Evolutionary conservation across 2,797 vertebrate genomes (phyloP).

Genomic region (Odontamblyopus lacepedii): DNA sequence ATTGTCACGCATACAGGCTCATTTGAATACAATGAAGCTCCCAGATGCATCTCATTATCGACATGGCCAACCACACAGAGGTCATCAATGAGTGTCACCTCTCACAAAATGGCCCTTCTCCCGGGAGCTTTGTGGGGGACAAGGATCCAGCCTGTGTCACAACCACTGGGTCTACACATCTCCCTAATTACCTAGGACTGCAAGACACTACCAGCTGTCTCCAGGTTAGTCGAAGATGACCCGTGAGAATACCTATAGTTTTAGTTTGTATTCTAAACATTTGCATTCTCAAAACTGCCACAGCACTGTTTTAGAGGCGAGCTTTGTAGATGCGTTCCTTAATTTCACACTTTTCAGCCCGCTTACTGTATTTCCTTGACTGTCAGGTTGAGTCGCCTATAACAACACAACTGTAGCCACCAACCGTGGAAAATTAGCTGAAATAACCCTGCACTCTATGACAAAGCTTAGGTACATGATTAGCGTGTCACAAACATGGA

Average conservation of each 20-base stretch:
- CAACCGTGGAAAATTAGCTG: conserved; percentile 59
- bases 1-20: conserved; percentile 56
- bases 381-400: conserved; percentile 47
- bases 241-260: conserved; percentile 52
- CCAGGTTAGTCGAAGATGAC: conserved; percentile 63
- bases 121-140: conserved; percentile 50
- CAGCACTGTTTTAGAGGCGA: conserved; percentile 19
- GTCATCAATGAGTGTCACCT: conserved; percentile 75
- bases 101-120: conserved; percentile 66
- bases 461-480: conserved; percentile 65
- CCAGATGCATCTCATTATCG: conserved; percentile 76
- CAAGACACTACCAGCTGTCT: conserved; percentile 68
- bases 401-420: conserved; percentile 34
- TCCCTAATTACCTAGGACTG: conserved; percentile 66
- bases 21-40: conserved; percentile 75
- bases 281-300: conserved; percentile 47
- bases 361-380: conserved; percentile 39
- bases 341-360: conserved; percentile 58
- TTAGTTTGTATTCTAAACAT: conserved; percentile 36
- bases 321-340: conserved; percentile 21
- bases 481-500: conserved; percentile 60
- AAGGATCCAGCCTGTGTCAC: conserved; percentile 41
- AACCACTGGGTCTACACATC: conserved; percentile 51
- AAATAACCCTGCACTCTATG: conserved; percentile 63
- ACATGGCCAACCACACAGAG: conserved; percentile 71